Percentiles rank a stretch among this genome's conserved stretches.
phyloP scores from a whole-genome alignment of 2,113 vertebrate species.

The human (Homo sapiens) region DNA sequence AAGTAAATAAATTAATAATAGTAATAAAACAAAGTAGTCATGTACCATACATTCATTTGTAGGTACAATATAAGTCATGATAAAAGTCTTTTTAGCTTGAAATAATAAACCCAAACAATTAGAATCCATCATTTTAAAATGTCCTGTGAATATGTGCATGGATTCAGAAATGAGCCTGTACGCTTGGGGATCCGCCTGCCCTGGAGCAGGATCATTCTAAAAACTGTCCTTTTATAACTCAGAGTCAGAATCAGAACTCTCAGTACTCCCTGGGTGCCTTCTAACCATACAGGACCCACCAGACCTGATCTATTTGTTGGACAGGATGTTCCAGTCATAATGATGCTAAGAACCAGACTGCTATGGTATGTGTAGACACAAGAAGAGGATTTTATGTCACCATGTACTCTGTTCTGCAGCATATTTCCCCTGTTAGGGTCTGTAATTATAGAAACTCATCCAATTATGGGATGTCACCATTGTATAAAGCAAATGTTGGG shows the following conservation, averaged over 20 bases:
- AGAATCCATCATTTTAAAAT: slow-evolving; percentile 3
- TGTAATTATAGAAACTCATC: background rate
- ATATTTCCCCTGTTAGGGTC: background rate
- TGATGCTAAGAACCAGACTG: background rate
- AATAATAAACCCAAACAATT: background rate
- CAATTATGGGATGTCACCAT: background rate
- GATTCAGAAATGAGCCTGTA: background rate
- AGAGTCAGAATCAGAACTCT: background rate
- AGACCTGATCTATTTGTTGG: background rate
- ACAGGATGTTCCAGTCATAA: background rate
- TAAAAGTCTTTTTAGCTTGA: slow-evolving; percentile 12
- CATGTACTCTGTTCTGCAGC: background rate
- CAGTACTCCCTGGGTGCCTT: background rate
- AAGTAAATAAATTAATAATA: too few species aligned
- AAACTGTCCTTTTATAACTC: background rate
- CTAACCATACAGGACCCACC: background rate
- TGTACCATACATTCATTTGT: background rate
- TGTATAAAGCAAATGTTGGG: background rate
- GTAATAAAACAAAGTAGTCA: background rate
- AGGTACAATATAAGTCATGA: background rate
- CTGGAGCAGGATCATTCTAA: background rate
- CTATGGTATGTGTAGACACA: accelerated
- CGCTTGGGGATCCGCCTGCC: background rate
- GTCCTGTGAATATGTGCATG: background rate
- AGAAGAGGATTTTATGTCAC: background rate